Conservation (phyloP, 1,140 invertebrate species). For the Laupala kohalensis region DNA sequence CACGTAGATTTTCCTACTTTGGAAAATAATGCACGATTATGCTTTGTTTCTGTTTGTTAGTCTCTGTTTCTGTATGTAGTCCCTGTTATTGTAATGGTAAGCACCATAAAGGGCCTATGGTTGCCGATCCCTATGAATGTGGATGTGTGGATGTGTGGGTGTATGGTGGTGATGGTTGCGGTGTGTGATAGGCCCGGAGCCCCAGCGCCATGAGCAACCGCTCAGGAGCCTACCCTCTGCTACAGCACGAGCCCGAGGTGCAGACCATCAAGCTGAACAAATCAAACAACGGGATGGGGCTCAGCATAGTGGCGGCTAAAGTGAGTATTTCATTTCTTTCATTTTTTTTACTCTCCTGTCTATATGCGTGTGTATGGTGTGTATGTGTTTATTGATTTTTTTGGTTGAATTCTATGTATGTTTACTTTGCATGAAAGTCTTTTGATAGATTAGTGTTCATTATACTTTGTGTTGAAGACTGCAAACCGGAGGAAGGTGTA, state of each 20-base stretch:
- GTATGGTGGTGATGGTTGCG: no score
- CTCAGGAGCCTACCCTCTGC: constrained; percentile 32
- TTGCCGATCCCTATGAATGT: not conserved
- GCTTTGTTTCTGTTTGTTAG: no score
- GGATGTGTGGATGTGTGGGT: not conserved
- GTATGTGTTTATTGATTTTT: not conserved
- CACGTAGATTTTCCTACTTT: no score
- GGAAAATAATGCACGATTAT: no score
- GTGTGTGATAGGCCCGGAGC: constrained; percentile 41
- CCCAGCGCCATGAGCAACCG: constrained; percentile 44
- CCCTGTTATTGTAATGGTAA: no score
- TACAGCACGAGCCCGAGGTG: constrained; percentile 48
- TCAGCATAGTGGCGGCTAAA: constrained; percentile 88
- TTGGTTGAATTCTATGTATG: no score
- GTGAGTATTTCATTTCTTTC: constrained; percentile 31
- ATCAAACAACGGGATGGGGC: constrained; percentile 80
- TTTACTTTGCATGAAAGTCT: no score
- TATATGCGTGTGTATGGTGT: not conserved
- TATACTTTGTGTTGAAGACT: no score
- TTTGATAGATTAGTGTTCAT: no score
- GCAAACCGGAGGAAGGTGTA: no score
- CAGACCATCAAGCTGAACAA: constrained; percentile 83
- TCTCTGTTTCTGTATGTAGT: no score
- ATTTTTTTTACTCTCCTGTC: not conserved
- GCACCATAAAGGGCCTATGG: no score